Conservation (phyloP, 2,113 vertebrate species). For the Anarhynchus alexandrinus region DNA sequence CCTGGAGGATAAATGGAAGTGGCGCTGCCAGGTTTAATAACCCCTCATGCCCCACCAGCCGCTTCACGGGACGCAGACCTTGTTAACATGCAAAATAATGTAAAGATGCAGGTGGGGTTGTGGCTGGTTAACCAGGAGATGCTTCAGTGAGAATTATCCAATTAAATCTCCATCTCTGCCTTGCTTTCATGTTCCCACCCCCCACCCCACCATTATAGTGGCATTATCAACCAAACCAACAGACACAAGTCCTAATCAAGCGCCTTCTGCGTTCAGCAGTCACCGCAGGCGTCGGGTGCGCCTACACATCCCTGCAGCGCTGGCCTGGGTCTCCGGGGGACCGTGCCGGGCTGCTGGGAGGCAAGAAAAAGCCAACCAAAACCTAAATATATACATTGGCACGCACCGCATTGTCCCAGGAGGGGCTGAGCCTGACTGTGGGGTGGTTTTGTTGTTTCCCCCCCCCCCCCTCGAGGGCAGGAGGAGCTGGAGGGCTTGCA, state of each 20-base stretch:
- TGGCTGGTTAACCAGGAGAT: slow-evolving; percentile 60
- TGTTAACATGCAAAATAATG: slow-evolving; percentile 67
- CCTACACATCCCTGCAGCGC: background rate
- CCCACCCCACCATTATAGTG: background rate
- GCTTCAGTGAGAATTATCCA: slow-evolving; percentile 68
- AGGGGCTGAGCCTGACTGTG: background rate
- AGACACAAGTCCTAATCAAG: background rate
- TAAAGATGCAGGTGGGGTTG: slow-evolving; percentile 64
- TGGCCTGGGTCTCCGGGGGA: background rate
- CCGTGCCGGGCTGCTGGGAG: background rate
- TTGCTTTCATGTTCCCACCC: background rate
- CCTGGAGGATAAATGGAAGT: background rate
- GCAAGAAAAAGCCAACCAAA: background rate
- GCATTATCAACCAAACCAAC: slow-evolving; percentile 34
- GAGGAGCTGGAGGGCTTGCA: background rate
- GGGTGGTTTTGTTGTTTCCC: too few relatives aligned
- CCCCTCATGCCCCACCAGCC: slow-evolving; percentile 5
- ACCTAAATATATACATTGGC: background rate
- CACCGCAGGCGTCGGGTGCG: background rate
- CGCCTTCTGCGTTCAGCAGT: background rate
- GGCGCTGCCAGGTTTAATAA: background rate
- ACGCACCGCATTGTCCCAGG: background rate
- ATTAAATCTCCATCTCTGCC: slow-evolving; percentile 42
- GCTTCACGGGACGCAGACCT: background rate
- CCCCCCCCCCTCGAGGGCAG: too few relatives aligned